Evolutionary conservation across 2,888 invertebrate species (phyloP), one percentile per base, ranked within the genome.

Genomic region (Ptilodon capucinus): DNA sequence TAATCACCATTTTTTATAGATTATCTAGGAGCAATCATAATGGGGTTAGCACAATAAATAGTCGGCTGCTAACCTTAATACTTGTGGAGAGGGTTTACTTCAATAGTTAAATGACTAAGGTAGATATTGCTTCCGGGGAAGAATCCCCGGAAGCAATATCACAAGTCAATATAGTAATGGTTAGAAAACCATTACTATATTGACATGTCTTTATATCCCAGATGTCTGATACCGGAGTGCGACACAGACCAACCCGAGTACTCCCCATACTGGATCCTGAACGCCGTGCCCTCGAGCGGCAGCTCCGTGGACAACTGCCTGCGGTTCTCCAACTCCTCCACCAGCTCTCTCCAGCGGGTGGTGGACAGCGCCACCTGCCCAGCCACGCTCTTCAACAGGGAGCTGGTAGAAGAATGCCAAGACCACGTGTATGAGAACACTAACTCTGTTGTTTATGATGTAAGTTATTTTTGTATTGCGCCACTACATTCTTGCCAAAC

Each of bases 261-360:
- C 59, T 54, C 75, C 7, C 83, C 86, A 0, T 41, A 75, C 0
- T 93, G 93, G 92, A 59, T 92, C 19, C 54, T 71, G 8, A 70
- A 83, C 41, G 92, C 92, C 0, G 76, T 90, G 4, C 92, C 93
- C 0, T 35, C 69, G 9, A 68, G 69, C 4, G 59, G 60, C n/a
- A 63, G 62, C 7, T 66, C 66, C 0, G 71, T 86, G 52, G 88
- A 91, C 44, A 84, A 84, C 41, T 93, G 93, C 57, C 72, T 79
- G 40, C 83, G 92, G 0, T 92, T 74, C 56, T 75, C 57, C 3
- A 68, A 57, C 39, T 7, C 46, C 4, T 54, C 57, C 1, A 34
- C 48, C 0, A 38, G 16, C n/a, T n/a, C n/a, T n/a, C n/a, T n/a
- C 1, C 44, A 19, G 8, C 48, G 46, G 9, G 8, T 44, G 2